Evolutionary conservation across 2,113 vertebrate species (phyloP).

Genomic region (Lontra canadensis): DNA sequence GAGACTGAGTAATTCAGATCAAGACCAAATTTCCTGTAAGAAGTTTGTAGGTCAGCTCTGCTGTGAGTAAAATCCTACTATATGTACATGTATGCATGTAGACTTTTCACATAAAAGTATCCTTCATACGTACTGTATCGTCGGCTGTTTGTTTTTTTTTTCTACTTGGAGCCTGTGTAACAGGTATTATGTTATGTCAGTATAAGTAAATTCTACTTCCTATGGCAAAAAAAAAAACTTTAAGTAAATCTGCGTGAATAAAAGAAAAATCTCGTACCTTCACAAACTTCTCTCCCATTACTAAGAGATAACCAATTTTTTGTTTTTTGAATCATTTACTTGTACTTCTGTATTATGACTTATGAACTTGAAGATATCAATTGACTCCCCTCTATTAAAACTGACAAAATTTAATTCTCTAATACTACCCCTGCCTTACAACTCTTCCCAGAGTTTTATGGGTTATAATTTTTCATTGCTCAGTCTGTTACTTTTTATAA

Average conservation of each 20-base stretch:
- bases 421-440: background rate
- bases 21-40: background rate
- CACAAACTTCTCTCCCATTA: background rate
- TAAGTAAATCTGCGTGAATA: background rate
- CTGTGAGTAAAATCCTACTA: background rate
- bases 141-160: background rate
- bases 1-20: background rate
- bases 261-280: background rate
- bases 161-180: background rate
- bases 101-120: background rate
- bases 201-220: background rate
- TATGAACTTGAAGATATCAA: background rate
- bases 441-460: background rate
- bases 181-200: background rate
- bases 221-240: background rate
- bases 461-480: background rate
- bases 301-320: background rate
- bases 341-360: background rate
- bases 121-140: background rate
- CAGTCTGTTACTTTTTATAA: background rate
- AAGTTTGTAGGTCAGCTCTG: background rate
- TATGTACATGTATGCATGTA: rapidly evolving
- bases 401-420: background rate
- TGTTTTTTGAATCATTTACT: background rate
- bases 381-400: background rate